Percentiles rank a stretch among this genome's conserved stretches.
Evolutionary conservation across 2,888 invertebrate genomes (phyloP).

Genomic region (Acleris sparsana): DNA sequence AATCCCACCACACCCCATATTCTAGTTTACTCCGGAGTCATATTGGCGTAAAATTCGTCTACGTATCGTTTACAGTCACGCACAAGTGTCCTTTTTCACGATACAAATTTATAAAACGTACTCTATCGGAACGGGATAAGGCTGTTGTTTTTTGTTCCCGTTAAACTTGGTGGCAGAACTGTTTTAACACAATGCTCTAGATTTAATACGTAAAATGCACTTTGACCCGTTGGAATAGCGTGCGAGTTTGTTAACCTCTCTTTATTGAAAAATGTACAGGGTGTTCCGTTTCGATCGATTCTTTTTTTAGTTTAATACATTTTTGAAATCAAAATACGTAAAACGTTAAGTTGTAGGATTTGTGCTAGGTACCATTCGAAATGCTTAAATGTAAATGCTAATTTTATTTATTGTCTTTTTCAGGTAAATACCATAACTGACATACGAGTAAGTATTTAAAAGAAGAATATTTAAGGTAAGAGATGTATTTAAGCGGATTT

Average conservation of each 20-base stretch:
- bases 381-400: too few relatives aligned
- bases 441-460: background rate
- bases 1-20: conserved; percentile 20
- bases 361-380: too few relatives aligned
- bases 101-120: background rate
- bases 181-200: conserved; percentile 6
- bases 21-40: conserved; percentile 44
- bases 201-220: conserved; percentile 15
- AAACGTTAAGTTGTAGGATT: too few relatives aligned
- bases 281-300: too few relatives aligned
- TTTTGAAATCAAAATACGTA: too few relatives aligned
- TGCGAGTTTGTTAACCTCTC: too few relatives aligned
- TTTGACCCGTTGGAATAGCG: conserved; percentile 6
- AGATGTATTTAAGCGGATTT: too few relatives aligned
- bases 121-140: background rate
- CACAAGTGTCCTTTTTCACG: background rate
- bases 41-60: conserved; percentile 65
- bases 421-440: background rate
- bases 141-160: background rate
- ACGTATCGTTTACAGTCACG: conserved; percentile 23
- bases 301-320: too few relatives aligned
- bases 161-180: background rate
- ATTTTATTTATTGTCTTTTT: conserved; percentile 2
- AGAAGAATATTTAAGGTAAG: background rate
- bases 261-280: too few relatives aligned